Evolutionary conservation across 2,888 invertebrate species (phyloP).

Genomic region (Sarcophaga caerulescens): DNA sequence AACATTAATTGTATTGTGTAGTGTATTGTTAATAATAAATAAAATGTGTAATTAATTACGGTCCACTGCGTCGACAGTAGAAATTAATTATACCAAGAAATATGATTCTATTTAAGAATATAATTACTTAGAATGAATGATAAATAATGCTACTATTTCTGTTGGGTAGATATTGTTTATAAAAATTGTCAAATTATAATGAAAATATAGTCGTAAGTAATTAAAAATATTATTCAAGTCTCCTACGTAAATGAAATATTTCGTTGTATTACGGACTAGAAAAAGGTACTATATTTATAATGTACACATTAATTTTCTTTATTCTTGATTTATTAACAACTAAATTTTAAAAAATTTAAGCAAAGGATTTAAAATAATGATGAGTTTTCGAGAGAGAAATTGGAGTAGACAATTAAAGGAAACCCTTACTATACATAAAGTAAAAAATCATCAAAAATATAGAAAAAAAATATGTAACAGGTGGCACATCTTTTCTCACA

Average conservation of each 20-base stretch:
- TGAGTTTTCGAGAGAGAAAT: too few species aligned
- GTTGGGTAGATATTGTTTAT: not conserved
- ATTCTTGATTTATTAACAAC: too few species aligned
- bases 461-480: too few species aligned
- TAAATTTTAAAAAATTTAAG: too few species aligned
- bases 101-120: not conserved
- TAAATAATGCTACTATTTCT: not conserved
- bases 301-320: too few species aligned
- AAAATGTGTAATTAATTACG: constrained; percentile 12
- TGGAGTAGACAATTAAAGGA: too few species aligned
- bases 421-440: too few species aligned
- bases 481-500: too few species aligned
- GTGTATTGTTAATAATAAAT: not conserved
- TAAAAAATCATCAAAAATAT: too few species aligned
- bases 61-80: not conserved
- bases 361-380: too few species aligned
- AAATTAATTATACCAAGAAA: constrained; percentile 1
- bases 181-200: not conserved
- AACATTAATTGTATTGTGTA: not conserved
- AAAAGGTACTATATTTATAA: too few species aligned
- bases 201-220: not conserved
- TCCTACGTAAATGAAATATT: not conserved
- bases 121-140: not conserved
- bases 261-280: not conserved
- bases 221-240: not conserved